Evolutionary conservation across 1,140 invertebrate species (phyloP).

Genomic region (Rhagoletis zephyria): DNA sequence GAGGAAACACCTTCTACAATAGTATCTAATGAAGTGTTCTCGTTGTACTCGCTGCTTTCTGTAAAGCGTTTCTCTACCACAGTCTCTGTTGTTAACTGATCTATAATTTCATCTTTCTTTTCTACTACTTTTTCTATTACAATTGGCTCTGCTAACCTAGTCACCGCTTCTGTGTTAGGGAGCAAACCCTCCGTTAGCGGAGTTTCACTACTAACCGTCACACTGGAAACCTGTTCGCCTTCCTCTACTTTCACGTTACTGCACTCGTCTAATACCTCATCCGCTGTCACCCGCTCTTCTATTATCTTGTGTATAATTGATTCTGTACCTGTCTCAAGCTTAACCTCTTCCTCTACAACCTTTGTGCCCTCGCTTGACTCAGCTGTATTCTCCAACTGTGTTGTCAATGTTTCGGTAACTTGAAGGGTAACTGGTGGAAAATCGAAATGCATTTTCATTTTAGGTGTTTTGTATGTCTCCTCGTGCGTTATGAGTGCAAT

Average conservation of each 20-base stretch:
- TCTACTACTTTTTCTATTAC: neutral
- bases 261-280: neutral
- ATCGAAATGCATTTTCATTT: constrained; percentile 78
- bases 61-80: neutral
- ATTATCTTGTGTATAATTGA: neutral
- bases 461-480: constrained; percentile 79
- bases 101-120: neutral
- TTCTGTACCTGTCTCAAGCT: neutral
- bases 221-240: neutral
- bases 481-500: constrained; percentile 81
- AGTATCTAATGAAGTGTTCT: neutral
- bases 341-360: constrained; percentile 31
- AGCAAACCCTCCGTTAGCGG: neutral
- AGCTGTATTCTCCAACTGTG: constrained; percentile 65
- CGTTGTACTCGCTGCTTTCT: neutral
- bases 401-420: constrained; percentile 70
- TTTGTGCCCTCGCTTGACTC: constrained; percentile 59
- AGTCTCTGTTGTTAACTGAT: neutral
- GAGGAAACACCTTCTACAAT: neutral
- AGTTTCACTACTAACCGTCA: neutral
- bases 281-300: neutral
- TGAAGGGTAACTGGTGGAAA: constrained; percentile 71
- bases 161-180: neutral
- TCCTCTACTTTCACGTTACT: neutral
- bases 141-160: neutral